Conservation (phyloP, 2,888 invertebrate species). For the Eremobia ochroleuca region DNA sequence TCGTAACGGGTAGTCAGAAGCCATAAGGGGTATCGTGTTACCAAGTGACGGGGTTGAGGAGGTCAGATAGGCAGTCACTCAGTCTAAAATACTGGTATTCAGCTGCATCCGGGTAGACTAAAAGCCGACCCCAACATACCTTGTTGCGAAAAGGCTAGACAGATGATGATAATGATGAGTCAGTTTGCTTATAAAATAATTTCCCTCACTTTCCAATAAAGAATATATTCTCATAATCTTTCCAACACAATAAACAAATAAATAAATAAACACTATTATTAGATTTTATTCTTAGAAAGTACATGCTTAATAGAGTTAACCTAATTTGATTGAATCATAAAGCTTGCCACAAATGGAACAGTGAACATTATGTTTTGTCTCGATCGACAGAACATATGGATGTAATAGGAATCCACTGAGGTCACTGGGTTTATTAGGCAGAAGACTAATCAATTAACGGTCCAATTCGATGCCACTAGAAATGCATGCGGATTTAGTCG, state of each 20-base stretch:
- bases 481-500: background rate
- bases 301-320: background rate
- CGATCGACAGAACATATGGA: background rate
- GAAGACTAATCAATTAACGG: background rate
- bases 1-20: no score
- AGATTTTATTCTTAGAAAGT: background rate
- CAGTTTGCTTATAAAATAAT: no score
- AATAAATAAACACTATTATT: no score
- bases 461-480: background rate
- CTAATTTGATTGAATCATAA: background rate
- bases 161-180: no score
- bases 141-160: no score
- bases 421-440: background rate
- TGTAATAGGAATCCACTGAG: background rate
- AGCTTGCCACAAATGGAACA: background rate
- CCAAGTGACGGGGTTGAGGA: no score
- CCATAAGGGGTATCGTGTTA: no score
- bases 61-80: no score
- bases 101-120: no score
- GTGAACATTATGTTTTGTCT: background rate
- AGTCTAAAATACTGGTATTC: no score
- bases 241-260: no score
- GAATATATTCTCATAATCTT: background rate
- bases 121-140: no score
- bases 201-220: background rate